phyloP scores from a whole-genome alignment of 2,113 vertebrate species.

The Melospiza georgiana region DNA sequence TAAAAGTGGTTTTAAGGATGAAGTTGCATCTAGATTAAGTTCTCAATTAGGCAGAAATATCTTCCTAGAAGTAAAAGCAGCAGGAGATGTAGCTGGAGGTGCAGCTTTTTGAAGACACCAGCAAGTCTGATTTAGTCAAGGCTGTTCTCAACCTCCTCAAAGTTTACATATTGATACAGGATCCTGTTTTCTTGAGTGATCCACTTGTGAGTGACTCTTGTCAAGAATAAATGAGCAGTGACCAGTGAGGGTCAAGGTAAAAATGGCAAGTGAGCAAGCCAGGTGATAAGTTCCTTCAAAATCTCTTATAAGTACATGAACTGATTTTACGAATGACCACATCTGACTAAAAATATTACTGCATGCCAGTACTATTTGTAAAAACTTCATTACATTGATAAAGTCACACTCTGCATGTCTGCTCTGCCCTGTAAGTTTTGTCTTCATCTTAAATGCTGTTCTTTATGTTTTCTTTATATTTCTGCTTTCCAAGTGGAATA shows the following conservation, averaged over 20 bases:
- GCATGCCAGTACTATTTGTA: not conserved
- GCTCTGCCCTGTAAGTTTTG: not conserved
- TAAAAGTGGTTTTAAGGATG: not conserved
- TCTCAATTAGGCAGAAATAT: not conserved
- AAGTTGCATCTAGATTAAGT: not conserved
- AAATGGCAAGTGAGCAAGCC: not conserved
- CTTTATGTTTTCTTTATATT: not conserved
- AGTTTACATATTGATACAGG: not conserved
- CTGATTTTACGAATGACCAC: not conserved
- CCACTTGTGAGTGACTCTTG: not conserved
- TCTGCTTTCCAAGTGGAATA: not conserved
- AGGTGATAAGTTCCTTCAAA: not conserved
- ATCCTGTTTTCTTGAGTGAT: not conserved
- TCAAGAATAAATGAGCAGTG: not conserved
- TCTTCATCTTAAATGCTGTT: not conserved
- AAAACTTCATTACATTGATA: not conserved
- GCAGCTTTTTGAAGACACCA: not conserved
- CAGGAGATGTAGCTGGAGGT: not conserved
- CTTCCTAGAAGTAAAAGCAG: not conserved
- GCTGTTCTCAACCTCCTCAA: not conserved
- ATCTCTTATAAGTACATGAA: not conserved
- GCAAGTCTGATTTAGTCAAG: not conserved
- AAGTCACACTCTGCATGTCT: not conserved
- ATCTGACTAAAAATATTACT: not conserved
- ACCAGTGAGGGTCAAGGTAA: not conserved